Conservation (phyloP, 1,140 invertebrate species). For the Rhynchophorus ferrugineus region DNA sequence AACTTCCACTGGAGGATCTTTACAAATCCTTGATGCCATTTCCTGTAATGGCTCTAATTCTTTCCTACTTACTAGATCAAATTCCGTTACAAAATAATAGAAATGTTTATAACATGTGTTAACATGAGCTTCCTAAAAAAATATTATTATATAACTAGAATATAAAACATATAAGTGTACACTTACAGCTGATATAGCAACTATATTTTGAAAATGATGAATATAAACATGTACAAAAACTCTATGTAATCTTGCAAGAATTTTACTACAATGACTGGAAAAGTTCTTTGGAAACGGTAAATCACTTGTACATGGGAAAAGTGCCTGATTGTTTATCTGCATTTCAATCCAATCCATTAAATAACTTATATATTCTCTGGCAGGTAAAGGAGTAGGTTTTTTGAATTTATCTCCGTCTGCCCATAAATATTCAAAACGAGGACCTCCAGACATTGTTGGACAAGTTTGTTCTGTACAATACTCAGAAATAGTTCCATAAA, state of each 20-base stretch:
- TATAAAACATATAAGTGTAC: not conserved
- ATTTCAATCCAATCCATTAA: conserved; percentile 93
- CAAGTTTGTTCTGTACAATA: conserved; percentile 80
- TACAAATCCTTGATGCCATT: conserved; percentile 67
- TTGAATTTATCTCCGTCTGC: conserved; percentile 78
- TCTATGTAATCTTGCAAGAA: conserved; percentile 82
- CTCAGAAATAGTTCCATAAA: conserved; percentile 86
- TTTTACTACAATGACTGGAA: conserved; percentile 72
- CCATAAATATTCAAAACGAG: conserved; percentile 89
- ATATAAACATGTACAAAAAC: conserved; percentile 97
- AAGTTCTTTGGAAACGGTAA: conserved; percentile 87
- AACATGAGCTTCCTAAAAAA: conserved; percentile 82
- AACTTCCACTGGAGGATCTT: conserved; percentile 36
- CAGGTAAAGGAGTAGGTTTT: conserved; percentile 81
- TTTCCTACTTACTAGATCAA: conserved; percentile 75
- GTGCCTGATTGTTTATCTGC: conserved; percentile 84
- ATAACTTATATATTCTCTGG: conserved; percentile 77
- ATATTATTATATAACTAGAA: conserved; percentile 7
- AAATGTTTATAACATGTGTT: conserved; percentile 97
- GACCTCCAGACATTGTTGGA: conserved; percentile 87
- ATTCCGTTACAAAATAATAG: conserved; percentile 90
- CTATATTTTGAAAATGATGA: conserved; percentile 89
- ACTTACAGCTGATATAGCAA: conserved; percentile 81
- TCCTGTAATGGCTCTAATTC: conserved; percentile 82
- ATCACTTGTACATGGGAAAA: conserved; percentile 52